A percentile compares a stretch with the other conserved stretches of the same genome.
Conservation (phyloP, 2,113 vertebrate species). For the Tachysurus fulvidraco region DNA sequence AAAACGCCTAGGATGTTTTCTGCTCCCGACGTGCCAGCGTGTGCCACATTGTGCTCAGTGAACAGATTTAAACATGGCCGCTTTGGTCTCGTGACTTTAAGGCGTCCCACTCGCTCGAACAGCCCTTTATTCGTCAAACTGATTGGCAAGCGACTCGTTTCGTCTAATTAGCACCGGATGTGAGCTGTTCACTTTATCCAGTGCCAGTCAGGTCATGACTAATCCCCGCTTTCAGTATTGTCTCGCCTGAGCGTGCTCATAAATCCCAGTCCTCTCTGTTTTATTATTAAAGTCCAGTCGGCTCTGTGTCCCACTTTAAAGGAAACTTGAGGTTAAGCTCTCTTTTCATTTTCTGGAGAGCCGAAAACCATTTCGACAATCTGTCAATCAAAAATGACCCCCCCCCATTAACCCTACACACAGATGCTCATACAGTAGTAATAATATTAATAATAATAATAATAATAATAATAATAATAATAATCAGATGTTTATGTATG, state of each 20-base stretch:
- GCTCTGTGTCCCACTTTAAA: constrained; percentile 28
- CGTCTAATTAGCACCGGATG: constrained; percentile 63
- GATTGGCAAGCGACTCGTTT: constrained; percentile 58
- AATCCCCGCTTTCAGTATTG: constrained; percentile 51
- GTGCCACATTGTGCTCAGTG: background rate
- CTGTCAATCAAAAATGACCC: constrained; percentile 45
- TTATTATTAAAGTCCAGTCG: constrained; percentile 58
- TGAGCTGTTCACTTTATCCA: constrained; percentile 56
- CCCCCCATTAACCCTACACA: background rate
- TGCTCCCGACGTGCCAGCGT: too few relatives aligned
- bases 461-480: too few relatives aligned
- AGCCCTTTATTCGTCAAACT: constrained; percentile 8
- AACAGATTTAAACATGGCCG: background rate
- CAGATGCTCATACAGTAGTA: constrained; percentile 1
- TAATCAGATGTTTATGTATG: constrained; percentile 55
- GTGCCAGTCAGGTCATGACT: constrained; percentile 62
- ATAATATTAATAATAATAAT: background rate
- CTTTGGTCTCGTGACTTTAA: background rate
- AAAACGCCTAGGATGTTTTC: background rate
- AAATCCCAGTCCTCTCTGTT: constrained; percentile 59
- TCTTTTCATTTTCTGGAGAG: constrained; percentile 55
- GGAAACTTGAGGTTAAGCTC: constrained; percentile 52
- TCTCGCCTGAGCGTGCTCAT: constrained; percentile 50
- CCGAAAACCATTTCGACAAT: constrained; percentile 32
- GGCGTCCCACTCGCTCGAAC: background rate